phyloP scores from a whole-genome alignment of 1,140 invertebrate genomes.

The Ericerus pela region DNA sequence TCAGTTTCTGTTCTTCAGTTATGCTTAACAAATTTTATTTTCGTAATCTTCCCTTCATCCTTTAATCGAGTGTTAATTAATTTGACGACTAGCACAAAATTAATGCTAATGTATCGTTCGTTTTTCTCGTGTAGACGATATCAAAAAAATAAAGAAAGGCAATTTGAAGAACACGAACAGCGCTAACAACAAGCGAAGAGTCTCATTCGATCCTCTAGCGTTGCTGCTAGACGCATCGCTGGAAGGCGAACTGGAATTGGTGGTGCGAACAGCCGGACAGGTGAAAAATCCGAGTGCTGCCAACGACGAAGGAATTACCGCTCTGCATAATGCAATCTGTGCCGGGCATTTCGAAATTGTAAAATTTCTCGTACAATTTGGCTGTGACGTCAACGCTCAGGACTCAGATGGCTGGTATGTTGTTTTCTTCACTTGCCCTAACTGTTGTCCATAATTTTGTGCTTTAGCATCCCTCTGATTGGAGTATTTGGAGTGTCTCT shows the following conservation, averaged over 20 bases:
- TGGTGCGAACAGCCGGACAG: slow-evolving; percentile 85
- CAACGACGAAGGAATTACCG: slow-evolving; percentile 83
- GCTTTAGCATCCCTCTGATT: too few species aligned
- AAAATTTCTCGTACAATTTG: slow-evolving; percentile 91
- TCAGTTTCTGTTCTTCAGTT: too few species aligned
- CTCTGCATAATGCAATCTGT: slow-evolving; percentile 97
- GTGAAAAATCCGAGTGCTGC: slow-evolving; percentile 37
- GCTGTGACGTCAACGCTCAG: slow-evolving; percentile 97
- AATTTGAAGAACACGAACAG: slow-evolving; percentile 31
- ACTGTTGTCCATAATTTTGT: too few species aligned
- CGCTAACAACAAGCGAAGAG: slow-evolving; percentile 55
- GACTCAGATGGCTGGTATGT: slow-evolving; percentile 90
- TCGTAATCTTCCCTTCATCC: too few species aligned
- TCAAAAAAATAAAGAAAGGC: slow-evolving; percentile 18
- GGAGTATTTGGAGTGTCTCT: too few species aligned
- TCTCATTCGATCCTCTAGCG: slow-evolving; percentile 95
- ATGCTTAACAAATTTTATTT: too few species aligned
- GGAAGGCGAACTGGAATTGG: slow-evolving; percentile 93
- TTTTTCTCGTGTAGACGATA: not conserved
- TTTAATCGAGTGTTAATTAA: too few species aligned
- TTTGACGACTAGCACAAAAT: too few species aligned
- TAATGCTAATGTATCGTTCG: too few species aligned
- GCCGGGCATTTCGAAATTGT: slow-evolving; percentile 97
- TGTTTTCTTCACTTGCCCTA: not conserved
- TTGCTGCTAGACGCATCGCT: slow-evolving; percentile 90